Conservation (phyloP, 1,140 invertebrate species). For the Drosophila ercepeae region DNA sequence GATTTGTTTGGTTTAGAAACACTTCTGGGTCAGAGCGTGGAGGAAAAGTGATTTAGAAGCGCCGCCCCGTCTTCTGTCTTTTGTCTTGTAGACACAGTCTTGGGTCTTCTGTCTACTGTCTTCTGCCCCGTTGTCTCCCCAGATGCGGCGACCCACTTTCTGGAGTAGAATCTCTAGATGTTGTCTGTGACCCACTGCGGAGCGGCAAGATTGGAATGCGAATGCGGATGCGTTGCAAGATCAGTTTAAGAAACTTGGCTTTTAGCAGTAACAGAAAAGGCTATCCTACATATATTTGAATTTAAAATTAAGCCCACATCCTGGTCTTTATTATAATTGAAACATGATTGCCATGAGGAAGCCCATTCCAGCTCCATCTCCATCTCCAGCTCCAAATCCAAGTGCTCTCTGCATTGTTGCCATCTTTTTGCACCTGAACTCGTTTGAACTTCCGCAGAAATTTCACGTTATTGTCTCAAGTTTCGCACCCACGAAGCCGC, state of each 20-base stretch:
- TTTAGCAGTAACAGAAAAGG: background rate
- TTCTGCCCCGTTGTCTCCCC: background rate
- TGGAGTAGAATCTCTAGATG: conserved; percentile 29
- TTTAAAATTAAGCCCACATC: background rate
- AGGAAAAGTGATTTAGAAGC: conserved; percentile 57
- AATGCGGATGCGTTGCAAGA: background rate
- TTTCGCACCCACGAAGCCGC: conserved; percentile 44
- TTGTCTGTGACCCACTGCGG: conserved; percentile 20
- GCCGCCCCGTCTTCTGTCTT: conserved; percentile 1
- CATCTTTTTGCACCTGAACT: conserved; percentile 63
- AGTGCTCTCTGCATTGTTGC: conserved; percentile 2
- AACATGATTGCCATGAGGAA: background rate
- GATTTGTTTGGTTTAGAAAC: conserved; percentile 59
- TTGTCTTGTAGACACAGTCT: background rate
- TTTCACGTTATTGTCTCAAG: conserved; percentile 69
- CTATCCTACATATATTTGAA: background rate
- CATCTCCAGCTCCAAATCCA: background rate
- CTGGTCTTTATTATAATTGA: background rate
- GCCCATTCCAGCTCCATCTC: background rate
- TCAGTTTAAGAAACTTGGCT: background rate
- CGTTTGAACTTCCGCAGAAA: conserved; percentile 72
- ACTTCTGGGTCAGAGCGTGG: conserved; percentile 61
- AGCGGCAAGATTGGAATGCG: conserved; percentile 3
- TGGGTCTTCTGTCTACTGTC: conserved; percentile 31
- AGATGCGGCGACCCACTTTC: conserved; percentile 26